phyloP scores from a whole-genome alignment of 2,113 vertebrate species.

The Leucopsar rothschildi region DNA sequence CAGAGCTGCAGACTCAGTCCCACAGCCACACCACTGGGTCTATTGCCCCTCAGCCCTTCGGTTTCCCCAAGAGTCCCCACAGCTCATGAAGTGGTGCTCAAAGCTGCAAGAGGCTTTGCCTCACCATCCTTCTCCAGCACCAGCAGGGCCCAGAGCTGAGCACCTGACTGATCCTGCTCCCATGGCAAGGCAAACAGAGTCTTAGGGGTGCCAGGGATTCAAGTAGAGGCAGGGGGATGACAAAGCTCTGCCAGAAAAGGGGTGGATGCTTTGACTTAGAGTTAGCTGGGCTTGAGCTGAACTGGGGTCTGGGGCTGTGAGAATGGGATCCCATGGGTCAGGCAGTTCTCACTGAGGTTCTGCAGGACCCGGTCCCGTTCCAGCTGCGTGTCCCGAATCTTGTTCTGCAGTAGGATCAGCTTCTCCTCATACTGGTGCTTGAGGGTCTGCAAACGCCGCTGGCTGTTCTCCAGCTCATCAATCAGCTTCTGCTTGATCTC shows the following conservation, averaged over 20 bases:
- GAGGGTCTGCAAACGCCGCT: constrained; percentile 88
- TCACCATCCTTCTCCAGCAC: background rate
- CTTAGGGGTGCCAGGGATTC: background rate
- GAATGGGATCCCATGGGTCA: background rate
- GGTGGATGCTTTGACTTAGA: background rate
- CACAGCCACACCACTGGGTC: background rate
- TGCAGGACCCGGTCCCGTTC: constrained; percentile 94
- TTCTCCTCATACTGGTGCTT: constrained; percentile 98
- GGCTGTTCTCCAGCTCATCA: constrained; percentile 96
- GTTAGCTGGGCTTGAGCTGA: background rate
- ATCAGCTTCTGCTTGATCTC: constrained; percentile 99
- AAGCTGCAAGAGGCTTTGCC: background rate
- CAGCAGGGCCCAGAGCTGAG: background rate
- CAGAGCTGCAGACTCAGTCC: background rate
- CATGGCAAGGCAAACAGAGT: background rate
- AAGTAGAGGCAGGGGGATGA: background rate
- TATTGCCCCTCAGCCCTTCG: background rate
- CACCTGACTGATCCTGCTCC: background rate
- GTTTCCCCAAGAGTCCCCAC: background rate
- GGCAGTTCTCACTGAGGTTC: constrained; percentile 85
- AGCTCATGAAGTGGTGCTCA: background rate
- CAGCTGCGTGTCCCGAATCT: constrained; percentile 95
- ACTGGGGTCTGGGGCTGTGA: accelerated
- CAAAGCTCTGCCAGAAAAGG: background rate
- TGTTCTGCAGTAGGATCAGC: constrained; percentile 93